Base-by-base conservation (phyloP, 2,113 vertebrate species). In the Oostethus manadensis region DNA sequence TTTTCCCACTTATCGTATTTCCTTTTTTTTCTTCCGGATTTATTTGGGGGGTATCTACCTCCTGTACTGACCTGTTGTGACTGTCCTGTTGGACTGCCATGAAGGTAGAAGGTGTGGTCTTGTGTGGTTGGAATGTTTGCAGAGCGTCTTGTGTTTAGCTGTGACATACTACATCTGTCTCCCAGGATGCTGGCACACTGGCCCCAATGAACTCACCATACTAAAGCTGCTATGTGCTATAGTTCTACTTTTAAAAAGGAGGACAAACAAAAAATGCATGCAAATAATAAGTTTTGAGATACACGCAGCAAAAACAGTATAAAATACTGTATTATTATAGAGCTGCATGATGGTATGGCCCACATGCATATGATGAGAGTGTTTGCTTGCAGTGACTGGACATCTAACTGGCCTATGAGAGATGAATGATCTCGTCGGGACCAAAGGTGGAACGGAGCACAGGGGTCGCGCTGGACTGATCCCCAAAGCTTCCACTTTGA, bases 361-460 rank as follows among this genome's bases (percentile, higher is more conserved):
- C 4, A 8, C 23, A 2, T 26, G 23, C 23, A 26, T 26, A 5
- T 26, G 23, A 48, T 53, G 61, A 56, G 43, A 33, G 21, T 9
- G 44, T 40, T 66, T 21, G 23, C 49, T n/a, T 42, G 14, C 13
- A 14, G 47, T 58, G 26, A 0, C 35, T 60, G 54, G 53, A 51
- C 57, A 45, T 69, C 58, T 64, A 29, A 62, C 60, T 62, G 64
- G 20, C 73, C 71, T 81, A 79, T 83, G 79, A 78, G 85, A 80
- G 58, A 54, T 60, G 58, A 22, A 64, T 40, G 86, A 88, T 83
- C 88, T 88, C 71, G 58, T 62, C 50, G 86, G 87, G 83, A 77
- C 87, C 78, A 74, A 85, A 80, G 88, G 90, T 85, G 81, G 72
- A 88, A 82, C 85, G 88, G 89, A 87, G 89, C 72, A 71, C 83